Percentiles rank a stretch among this genome's conserved stretches.
phyloP scores from a whole-genome alignment of 1,140 invertebrate species.

The Orius laevigatus region DNA sequence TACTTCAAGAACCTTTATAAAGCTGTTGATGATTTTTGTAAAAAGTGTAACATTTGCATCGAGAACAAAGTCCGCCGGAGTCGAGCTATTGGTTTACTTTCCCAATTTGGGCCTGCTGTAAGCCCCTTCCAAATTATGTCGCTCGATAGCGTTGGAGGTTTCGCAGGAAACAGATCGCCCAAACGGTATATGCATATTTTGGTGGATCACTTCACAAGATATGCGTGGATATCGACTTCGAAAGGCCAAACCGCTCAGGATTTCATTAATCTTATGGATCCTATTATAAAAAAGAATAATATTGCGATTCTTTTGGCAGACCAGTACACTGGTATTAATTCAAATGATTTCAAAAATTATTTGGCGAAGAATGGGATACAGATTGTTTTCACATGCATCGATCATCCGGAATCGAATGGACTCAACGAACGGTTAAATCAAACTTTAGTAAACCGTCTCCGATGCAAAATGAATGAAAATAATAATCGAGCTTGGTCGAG shows the following conservation, averaged over 20 bases:
- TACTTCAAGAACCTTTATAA: conserved; percentile 10
- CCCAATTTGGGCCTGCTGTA: conserved; percentile 24
- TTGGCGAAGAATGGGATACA: background rate
- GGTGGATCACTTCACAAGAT: conserved; percentile 20
- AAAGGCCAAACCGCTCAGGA: conserved; percentile 8
- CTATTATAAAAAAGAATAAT: conserved; percentile 11
- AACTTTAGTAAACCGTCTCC: background rate
- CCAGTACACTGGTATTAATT: conserved; percentile 22
- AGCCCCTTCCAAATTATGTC: conserved; percentile 26
- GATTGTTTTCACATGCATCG: background rate
- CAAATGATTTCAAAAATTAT: conserved; percentile 13
- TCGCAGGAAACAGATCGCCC: conserved; percentile 17
- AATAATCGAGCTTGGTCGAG: background rate
- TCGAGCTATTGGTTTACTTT: conserved; percentile 20
- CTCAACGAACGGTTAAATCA: conserved; percentile 9
- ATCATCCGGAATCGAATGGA: background rate
- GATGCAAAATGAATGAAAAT: conserved; percentile 2
- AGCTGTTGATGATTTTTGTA: conserved; percentile 12
- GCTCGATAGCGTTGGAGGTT: conserved; percentile 23
- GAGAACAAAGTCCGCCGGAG: conserved; percentile 13
- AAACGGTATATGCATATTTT: conserved; percentile 21
- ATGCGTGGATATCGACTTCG: conserved; percentile 18
- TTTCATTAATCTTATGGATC: too few species aligned
- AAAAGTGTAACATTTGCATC: conserved; percentile 10
- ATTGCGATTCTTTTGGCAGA: conserved; percentile 18